Conservation (phyloP, 2,888 invertebrate species). For the Drosophila mimetica region DNA sequence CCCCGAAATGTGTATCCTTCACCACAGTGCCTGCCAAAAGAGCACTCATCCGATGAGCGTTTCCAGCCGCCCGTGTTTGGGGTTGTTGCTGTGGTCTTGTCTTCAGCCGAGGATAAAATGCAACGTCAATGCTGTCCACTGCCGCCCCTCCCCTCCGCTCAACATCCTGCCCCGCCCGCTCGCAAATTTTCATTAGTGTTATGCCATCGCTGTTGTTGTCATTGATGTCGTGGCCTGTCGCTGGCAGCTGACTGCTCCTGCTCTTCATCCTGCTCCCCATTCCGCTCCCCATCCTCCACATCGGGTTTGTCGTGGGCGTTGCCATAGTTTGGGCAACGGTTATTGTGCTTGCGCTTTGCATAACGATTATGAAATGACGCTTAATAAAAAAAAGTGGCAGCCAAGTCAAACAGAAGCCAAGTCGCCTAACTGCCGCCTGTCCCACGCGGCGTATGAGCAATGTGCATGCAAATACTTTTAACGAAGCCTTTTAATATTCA, state of each 20-base stretch:
- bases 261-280: background rate
- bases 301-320: conserved; percentile 23
- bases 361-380: conserved; percentile 44
- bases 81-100: conserved; percentile 53
- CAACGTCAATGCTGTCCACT: conserved; percentile 46
- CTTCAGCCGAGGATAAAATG: conserved; percentile 43
- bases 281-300: background rate
- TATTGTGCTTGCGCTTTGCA: conserved; percentile 25
- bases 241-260: conserved; percentile 32
- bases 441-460: conserved; percentile 38
- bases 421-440: conserved; percentile 8
- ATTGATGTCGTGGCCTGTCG: conserved; percentile 36
- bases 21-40: conserved; percentile 32
- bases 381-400: conserved; percentile 18
- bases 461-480: conserved; percentile 39
- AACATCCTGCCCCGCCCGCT: conserved; percentile 9
- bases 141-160: background rate
- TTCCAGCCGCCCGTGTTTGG: conserved; percentile 20
- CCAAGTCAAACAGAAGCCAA: conserved; percentile 32
- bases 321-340: conserved; percentile 26
- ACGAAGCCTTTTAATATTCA: conserved; percentile 32
- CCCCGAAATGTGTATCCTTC: conserved; percentile 1
- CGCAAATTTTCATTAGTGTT: conserved; percentile 69
- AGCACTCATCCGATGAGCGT: conserved; percentile 26
- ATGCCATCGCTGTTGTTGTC: conserved; percentile 40